These are phyloP conservation scores for Gadus macrocephalus DNA, from an alignment of 2,113 vertebrate genomes.

Conservation along the genomic window DNA sequence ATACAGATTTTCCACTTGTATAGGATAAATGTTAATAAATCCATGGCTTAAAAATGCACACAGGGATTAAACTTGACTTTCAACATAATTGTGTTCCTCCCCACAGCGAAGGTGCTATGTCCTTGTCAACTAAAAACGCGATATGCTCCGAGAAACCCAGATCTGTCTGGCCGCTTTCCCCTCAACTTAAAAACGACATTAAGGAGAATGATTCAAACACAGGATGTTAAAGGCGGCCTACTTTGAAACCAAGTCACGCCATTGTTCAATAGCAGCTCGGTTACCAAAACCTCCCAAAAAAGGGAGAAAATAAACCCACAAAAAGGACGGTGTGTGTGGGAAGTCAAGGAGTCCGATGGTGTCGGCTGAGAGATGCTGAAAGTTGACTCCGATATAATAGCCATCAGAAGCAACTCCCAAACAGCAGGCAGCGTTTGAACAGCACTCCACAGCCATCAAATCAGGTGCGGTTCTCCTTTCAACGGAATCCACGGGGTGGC, in stretches of 20 bases:
- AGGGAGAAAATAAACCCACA: too few relatives aligned
- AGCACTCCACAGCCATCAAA: slow-evolving; percentile 39
- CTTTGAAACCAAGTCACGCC: neutral
- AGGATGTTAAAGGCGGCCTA: slow-evolving; percentile 17
- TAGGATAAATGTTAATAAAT: slow-evolving; percentile 14
- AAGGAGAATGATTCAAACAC: too few relatives aligned
- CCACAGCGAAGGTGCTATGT: neutral
- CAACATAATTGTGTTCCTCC: neutral
- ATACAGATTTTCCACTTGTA: neutral
- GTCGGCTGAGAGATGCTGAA: neutral
- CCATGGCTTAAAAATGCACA: slow-evolving; percentile 11
- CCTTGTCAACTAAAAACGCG: slow-evolving; percentile 16
- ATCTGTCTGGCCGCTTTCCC: slow-evolving; percentile 23
- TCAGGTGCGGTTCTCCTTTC: slow-evolving; percentile 45
- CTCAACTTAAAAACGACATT: too few relatives aligned
- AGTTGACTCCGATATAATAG: slow-evolving; percentile 33
- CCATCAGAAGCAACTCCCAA: slow-evolving; percentile 38
- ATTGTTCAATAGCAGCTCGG: too few relatives aligned
- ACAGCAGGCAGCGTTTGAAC: slow-evolving; percentile 28
- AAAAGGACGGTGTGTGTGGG: too few relatives aligned
- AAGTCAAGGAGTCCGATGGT: too few relatives aligned
- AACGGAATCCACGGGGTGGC: slow-evolving; percentile 35
- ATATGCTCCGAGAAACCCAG: neutral
- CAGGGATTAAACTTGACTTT: slow-evolving; percentile 1
- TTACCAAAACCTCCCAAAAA: too few relatives aligned